These are phyloP conservation scores for Drosophila pectinifera DNA, from an alignment of 1,140 invertebrate genomes.

Conservation along the genomic window DNA sequence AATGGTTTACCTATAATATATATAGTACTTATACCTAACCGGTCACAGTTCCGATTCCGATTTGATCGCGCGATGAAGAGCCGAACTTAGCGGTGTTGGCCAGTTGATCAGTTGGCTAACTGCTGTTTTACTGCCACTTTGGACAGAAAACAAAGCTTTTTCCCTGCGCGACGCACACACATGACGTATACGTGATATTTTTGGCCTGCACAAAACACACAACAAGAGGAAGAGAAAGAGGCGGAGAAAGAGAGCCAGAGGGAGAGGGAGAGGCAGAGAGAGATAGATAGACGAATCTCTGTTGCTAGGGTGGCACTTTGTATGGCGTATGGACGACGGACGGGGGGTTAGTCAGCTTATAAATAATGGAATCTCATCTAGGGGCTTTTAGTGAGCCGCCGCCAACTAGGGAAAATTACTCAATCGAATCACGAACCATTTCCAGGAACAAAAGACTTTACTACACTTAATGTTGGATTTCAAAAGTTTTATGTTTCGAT, in stretches of 20 bases:
- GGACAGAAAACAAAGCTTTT: conserved; percentile 34
- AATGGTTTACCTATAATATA: too few species aligned
- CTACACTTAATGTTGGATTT: too few species aligned
- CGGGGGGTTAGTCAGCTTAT: conserved; percentile 44
- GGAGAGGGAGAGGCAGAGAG: neutral
- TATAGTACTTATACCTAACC: neutral
- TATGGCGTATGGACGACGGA: conserved; percentile 18
- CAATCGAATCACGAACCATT: conserved; percentile 21
- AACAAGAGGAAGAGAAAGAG: neutral
- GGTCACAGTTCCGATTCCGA: neutral
- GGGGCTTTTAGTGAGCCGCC: conserved; percentile 3
- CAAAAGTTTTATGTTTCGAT: conserved; percentile 2
- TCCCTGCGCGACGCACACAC: conserved; percentile 40
- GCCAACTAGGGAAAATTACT: conserved; percentile 24
- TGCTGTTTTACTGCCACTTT: conserved; percentile 40
- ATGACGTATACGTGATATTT: conserved; percentile 54
- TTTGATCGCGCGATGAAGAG: conserved; percentile 23
- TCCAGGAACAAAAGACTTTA: conserved; percentile 12
- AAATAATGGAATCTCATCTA: conserved; percentile 45
- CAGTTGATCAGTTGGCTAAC: conserved; percentile 28
- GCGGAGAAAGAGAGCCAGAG: neutral
- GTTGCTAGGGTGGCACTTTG: conserved; percentile 37
- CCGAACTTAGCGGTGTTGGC: conserved; percentile 18
- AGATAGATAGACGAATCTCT: conserved; percentile 25
- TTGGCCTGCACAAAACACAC: conserved; percentile 15